A percentile compares a stretch with the other conserved stretches of the same genome.
Conservation (phyloP, 2,888 invertebrate genomes). For the Drosophila mulleri region DNA sequence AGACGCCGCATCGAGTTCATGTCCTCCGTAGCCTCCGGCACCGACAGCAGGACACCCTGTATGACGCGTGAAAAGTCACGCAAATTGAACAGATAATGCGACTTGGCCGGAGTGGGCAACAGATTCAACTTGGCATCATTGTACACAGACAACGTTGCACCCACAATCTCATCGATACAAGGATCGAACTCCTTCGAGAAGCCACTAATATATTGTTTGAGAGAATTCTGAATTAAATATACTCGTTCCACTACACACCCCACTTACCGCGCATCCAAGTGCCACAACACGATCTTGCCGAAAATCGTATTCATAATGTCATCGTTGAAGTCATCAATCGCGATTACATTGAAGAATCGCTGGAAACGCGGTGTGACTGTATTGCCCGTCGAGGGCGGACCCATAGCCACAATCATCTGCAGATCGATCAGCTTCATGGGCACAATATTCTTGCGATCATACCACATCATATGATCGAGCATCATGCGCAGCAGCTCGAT, state of each 20-base stretch:
- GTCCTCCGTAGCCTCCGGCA: conserved; percentile 96
- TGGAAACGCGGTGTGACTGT: conserved; percentile 93
- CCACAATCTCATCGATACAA: conserved; percentile 94
- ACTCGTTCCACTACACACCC: background rate
- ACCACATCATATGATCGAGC: conserved; percentile 96
- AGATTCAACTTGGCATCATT: conserved; percentile 92
- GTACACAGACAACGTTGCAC: conserved; percentile 94
- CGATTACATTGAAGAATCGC: conserved; percentile 93
- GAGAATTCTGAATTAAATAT: background rate
- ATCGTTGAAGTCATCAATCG: conserved; percentile 96
- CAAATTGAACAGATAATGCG: conserved; percentile 97
- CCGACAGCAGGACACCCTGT: conserved; percentile 95
- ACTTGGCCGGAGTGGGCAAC: conserved; percentile 96
- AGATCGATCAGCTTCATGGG: conserved; percentile 94
- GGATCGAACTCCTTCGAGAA: conserved; percentile 98
- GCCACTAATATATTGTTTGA: conserved; percentile 87
- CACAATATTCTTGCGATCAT: conserved; percentile 92
- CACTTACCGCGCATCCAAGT: conserved; percentile 94
- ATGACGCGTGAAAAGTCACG: conserved; percentile 97
- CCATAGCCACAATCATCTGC: conserved; percentile 95
- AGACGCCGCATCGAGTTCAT: conserved; percentile 93
- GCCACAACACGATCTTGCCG: conserved; percentile 96
- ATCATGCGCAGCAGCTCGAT: conserved; percentile 96
- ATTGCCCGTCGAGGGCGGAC: conserved; percentile 92
- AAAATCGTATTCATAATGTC: conserved; percentile 93